phyloP scores from a whole-genome alignment of 2,888 invertebrate genomes.

The Diploptera punctata region DNA sequence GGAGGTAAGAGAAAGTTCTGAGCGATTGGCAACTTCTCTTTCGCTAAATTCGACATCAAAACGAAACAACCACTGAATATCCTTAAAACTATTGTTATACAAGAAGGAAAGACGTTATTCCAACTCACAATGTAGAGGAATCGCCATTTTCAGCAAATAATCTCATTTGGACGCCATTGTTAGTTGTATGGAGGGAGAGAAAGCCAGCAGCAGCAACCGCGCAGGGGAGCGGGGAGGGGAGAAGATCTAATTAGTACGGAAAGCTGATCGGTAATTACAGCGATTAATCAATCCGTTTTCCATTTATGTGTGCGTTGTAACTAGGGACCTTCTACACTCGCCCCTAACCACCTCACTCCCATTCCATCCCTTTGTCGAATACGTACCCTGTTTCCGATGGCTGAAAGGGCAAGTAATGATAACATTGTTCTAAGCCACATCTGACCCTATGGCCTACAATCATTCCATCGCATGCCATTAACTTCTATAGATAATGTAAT shows the following conservation, averaged over 20 bases:
- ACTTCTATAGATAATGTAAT: too few species aligned
- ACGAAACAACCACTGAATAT: too few species aligned
- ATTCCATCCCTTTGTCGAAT: slow-evolving; percentile 14
- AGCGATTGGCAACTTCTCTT: too few species aligned
- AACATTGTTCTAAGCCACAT: background rate
- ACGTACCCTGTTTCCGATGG: slow-evolving; percentile 25
- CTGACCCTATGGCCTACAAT: background rate
- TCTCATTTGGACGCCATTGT: slow-evolving; percentile 54
- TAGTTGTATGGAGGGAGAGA: slow-evolving; percentile 16
- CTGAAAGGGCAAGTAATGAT: slow-evolving; percentile 13
- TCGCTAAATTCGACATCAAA: too few species aligned
- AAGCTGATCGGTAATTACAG: slow-evolving; percentile 62
- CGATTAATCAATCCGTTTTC: slow-evolving; percentile 62
- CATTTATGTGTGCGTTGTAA: slow-evolving; percentile 52
- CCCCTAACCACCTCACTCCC: background rate
- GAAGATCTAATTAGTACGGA: slow-evolving; percentile 49
- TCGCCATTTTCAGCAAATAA: slow-evolving; percentile 58
- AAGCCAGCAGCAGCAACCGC: background rate
- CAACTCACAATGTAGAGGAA: slow-evolving; percentile 41
- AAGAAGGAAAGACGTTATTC: background rate
- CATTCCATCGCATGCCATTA: too few species aligned
- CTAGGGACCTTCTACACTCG: slow-evolving; percentile 34
- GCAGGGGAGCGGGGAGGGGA: slow-evolving; percentile 22
- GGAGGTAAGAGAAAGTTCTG: too few species aligned
- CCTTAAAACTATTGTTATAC: too few species aligned